Conservation (phyloP, 2,797 vertebrate species). For the Crenuchus spilurus region DNA sequence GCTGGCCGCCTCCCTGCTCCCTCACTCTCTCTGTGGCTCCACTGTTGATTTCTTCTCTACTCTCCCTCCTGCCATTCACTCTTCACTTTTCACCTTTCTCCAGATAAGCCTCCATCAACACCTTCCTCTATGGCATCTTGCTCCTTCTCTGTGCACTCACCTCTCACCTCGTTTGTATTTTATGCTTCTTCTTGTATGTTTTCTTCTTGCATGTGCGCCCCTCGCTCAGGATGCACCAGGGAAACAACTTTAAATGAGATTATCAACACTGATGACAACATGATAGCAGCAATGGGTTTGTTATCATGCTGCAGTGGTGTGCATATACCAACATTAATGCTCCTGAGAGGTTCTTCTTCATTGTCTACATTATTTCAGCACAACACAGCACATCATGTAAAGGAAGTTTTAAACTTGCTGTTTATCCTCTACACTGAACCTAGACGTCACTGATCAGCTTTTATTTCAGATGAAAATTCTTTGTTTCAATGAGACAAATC, state of each 20-base stretch:
- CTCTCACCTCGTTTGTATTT: neutral
- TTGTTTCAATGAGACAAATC: too few species aligned
- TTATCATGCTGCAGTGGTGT: slow-evolving; percentile 65
- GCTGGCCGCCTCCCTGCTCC: slow-evolving; percentile 48
- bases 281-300: slow-evolving; percentile 67
- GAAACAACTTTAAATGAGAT: slow-evolving; percentile 67
- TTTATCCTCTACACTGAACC: too few species aligned
- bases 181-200: neutral
- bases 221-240: slow-evolving; percentile 72
- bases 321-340: too few species aligned
- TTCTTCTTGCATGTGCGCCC: neutral
- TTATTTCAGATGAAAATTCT: too few species aligned
- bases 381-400: too few species aligned
- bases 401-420: too few species aligned
- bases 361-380: too few species aligned
- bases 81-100: slow-evolving; percentile 7
- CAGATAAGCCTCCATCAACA: slow-evolving; percentile 23
- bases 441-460: too few species aligned
- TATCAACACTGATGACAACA: slow-evolving; percentile 68
- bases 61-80: slow-evolving; percentile 29
- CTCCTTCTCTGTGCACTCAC: slow-evolving; percentile 19
- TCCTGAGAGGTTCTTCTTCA: too few species aligned
- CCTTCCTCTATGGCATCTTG: slow-evolving; percentile 25
- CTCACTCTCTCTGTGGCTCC: slow-evolving; percentile 18
- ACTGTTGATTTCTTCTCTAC: slow-evolving; percentile 20